Evolutionary conservation across 2,888 invertebrate genomes (phyloP).

Genomic region (Zeuzera pyrina): DNA sequence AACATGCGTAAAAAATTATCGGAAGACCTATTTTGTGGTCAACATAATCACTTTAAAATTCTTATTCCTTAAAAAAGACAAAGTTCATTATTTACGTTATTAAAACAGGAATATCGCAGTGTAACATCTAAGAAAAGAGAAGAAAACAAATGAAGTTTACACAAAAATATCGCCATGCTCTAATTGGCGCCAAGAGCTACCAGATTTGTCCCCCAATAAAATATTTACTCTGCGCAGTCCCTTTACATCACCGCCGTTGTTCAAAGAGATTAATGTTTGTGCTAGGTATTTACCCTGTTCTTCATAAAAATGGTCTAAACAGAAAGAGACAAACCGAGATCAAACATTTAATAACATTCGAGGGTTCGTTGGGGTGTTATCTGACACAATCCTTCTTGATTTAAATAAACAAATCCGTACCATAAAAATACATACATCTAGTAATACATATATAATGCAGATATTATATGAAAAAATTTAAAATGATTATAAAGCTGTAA

Average conservation of each 20-base stretch:
- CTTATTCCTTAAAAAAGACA: too few species aligned
- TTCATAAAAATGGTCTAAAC: conserved; percentile 69
- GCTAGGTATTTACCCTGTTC: conserved; percentile 60
- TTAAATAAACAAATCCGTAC: too few species aligned
- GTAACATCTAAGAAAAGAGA: too few species aligned
- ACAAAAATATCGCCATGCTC: conserved; percentile 66
- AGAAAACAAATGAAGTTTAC: conserved; percentile 57
- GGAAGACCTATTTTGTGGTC: too few species aligned
- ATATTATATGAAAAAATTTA: too few species aligned
- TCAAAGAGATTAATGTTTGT: conserved; percentile 72
- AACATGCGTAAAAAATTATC: too few species aligned
- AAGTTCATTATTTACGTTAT: too few species aligned
- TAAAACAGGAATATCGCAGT: too few species aligned
- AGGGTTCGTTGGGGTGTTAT: conserved; percentile 46
- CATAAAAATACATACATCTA: too few species aligned
- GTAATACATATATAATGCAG: too few species aligned
- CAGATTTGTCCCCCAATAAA: conserved; percentile 62
- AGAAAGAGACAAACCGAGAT: conserved; percentile 50
- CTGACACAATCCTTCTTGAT: conserved; percentile 36
- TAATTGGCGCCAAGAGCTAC: conserved; percentile 57
- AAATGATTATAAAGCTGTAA: too few species aligned
- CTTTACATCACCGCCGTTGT: conserved; percentile 65
- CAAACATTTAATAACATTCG: conserved; percentile 43
- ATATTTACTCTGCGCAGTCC: conserved; percentile 55
- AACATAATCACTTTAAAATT: too few species aligned